Evolutionary conservation across 2,113 vertebrate species (phyloP).

Genomic region (Planiliza haematocheilus): DNA sequence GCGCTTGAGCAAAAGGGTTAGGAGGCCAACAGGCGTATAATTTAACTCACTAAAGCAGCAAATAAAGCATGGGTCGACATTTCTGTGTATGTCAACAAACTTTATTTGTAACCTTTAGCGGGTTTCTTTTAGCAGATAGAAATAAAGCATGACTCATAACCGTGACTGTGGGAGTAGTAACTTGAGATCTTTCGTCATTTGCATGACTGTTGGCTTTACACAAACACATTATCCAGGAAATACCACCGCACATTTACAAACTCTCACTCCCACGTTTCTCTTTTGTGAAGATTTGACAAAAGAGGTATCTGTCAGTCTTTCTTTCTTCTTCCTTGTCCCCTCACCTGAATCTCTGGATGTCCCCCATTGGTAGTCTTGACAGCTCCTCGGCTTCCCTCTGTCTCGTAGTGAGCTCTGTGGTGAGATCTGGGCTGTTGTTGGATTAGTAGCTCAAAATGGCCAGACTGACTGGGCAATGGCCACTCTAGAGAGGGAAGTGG

Average conservation of each 20-base stretch:
- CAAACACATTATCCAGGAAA: constrained; percentile 53
- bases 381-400: constrained; percentile 94
- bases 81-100: not conserved
- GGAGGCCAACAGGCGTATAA: constrained; percentile 12
- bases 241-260: constrained; percentile 30
- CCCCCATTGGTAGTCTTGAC: constrained; percentile 92
- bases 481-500: constrained; percentile 91
- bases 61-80: constrained; percentile 3
- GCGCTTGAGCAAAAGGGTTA: constrained; percentile 1
- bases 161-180: not conserved
- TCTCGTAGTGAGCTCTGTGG: constrained; percentile 98
- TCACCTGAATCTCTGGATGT: constrained; percentile 95
- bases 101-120: not conserved
- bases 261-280: not conserved
- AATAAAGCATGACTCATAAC: constrained; percentile 5
- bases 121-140: not conserved
- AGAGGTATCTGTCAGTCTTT: not conserved
- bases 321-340: not conserved
- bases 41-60: constrained; percentile 5
- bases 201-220: constrained; percentile 46
- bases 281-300: not conserved
- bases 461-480: constrained; percentile 85
- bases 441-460: constrained; percentile 89
- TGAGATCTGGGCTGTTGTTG: constrained; percentile 94
- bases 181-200: constrained; percentile 40